A percentile compares a stretch with the other conserved stretches of the same genome.
Conservation (phyloP, 1,140 invertebrate genomes). For the Trichonephila inaurata region DNA sequence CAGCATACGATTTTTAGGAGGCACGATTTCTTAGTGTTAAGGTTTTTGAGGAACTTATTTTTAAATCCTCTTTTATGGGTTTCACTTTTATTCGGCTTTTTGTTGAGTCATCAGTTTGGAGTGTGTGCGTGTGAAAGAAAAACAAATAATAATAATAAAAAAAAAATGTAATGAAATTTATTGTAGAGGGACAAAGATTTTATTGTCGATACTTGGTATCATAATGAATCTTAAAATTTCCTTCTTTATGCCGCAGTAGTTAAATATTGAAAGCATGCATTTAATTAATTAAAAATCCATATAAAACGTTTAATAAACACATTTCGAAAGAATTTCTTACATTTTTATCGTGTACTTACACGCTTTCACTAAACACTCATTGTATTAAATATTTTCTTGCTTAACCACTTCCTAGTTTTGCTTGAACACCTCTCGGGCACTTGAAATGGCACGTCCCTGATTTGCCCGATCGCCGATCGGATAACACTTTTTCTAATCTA, state of each 20-base stretch:
- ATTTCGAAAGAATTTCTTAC: too few relatives aligned
- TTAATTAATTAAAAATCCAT: background rate
- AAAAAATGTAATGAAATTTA: background rate
- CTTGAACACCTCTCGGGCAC: too few relatives aligned
- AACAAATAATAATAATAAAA: background rate
- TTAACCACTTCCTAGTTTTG: too few relatives aligned
- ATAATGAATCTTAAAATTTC: background rate
- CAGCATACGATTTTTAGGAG: background rate
- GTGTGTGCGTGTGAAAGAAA: background rate
- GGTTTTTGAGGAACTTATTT: background rate
- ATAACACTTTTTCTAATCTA: too few relatives aligned
- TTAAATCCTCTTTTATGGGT: slow-evolving; percentile 12
- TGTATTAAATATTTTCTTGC: too few relatives aligned
- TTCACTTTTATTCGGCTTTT: background rate
- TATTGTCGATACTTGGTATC: background rate
- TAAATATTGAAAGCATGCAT: background rate
- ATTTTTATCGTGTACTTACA: too few relatives aligned
- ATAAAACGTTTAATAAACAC: background rate
- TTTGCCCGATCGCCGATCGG: too few relatives aligned
- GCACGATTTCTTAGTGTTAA: background rate
- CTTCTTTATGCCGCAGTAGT: background rate
- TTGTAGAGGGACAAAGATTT: background rate
- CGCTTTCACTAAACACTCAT: too few relatives aligned
- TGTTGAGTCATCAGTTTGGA: background rate
- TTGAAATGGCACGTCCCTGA: too few relatives aligned